Conservation (phyloP, 2,113 vertebrate genomes). For the Montifringilla adamsi region DNA sequence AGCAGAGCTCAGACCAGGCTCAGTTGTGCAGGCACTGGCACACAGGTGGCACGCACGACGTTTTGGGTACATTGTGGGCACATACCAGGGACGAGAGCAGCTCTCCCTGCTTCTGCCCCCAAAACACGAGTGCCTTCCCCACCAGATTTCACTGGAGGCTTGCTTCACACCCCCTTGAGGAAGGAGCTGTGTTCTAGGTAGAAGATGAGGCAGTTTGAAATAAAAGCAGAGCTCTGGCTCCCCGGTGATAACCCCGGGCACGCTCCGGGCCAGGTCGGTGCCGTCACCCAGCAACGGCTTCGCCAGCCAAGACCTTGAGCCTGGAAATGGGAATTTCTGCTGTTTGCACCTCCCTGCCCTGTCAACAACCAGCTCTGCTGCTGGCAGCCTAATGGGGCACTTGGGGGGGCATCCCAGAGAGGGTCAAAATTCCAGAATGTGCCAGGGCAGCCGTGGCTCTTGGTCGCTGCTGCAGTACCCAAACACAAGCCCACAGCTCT, state of each 20-base stretch:
- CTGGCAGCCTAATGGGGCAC: not conserved
- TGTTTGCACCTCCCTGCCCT: not conserved
- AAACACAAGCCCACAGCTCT: not conserved
- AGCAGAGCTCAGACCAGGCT: not conserved
- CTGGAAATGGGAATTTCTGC: not conserved
- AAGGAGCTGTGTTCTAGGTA: not conserved
- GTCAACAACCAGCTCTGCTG: not conserved
- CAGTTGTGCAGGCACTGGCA: accelerated
- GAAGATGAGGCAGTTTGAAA: not conserved
- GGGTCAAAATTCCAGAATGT: not conserved
- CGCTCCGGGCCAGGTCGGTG: accelerated
- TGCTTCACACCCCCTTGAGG: accelerated
- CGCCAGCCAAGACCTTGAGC: not conserved
- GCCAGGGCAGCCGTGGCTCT: not conserved
- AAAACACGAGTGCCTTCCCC: accelerated
- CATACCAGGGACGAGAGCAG: not conserved
- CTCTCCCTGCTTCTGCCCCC: not conserved
- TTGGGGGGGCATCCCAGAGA: accelerated
- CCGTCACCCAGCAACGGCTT: not conserved
- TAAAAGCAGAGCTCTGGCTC: accelerated
- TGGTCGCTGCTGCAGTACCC: not conserved
- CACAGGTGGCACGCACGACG: accelerated
- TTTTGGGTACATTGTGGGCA: accelerated
- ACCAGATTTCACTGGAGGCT: not conserved
- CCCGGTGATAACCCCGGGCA: not conserved